These are phyloP conservation scores for Ganaspis brasiliensis DNA, from an alignment of 2,888 invertebrate genomes.

Conservation along the genomic window DNA sequence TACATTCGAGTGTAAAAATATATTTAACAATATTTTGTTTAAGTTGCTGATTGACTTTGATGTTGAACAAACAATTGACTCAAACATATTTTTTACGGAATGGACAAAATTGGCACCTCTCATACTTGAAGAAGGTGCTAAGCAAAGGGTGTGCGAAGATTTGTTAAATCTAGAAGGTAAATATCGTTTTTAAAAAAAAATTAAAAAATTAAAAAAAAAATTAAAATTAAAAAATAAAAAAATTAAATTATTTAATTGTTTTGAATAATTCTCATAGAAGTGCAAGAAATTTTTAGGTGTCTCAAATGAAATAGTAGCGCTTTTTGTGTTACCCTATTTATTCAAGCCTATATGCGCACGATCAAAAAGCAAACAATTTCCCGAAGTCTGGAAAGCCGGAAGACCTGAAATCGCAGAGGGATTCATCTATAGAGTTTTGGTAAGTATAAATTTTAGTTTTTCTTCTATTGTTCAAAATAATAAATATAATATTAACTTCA, in stretches of 20 bases:
- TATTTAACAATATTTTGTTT: conserved; percentile 31
- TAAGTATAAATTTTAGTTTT: not conserved
- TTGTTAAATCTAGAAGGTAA: not conserved
- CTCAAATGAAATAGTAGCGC: conserved; percentile 23
- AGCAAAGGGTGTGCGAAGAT: conserved; percentile 12
- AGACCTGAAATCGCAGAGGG: conserved; percentile 46
- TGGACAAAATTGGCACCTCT: conserved; percentile 32
- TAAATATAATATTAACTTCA: not conserved
- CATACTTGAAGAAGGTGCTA: conserved; percentile 15
- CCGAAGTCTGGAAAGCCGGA: conserved; percentile 44
- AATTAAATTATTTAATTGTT: not conserved
- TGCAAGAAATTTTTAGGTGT: conserved; percentile 9
- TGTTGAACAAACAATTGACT: conserved; percentile 17
- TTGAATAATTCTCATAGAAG: no score
- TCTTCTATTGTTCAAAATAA: not conserved
- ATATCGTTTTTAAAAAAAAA: not conserved
- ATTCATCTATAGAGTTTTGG: conserved; percentile 45
- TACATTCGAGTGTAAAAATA: not conserved
- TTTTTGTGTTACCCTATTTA: conserved; percentile 39
- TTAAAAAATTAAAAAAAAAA: no score
- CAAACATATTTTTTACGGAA: conserved; percentile 16
- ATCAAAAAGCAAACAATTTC: not conserved
- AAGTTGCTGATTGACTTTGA: conserved; percentile 44
- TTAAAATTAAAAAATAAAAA: no score
- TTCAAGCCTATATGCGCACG: conserved; percentile 33